A percentile compares a stretch with the other conserved stretches of the same genome.
These are phyloP conservation scores for Portevinia maculata DNA, from an alignment of 2,888 invertebrate genomes.

Conservation along the genomic window DNA sequence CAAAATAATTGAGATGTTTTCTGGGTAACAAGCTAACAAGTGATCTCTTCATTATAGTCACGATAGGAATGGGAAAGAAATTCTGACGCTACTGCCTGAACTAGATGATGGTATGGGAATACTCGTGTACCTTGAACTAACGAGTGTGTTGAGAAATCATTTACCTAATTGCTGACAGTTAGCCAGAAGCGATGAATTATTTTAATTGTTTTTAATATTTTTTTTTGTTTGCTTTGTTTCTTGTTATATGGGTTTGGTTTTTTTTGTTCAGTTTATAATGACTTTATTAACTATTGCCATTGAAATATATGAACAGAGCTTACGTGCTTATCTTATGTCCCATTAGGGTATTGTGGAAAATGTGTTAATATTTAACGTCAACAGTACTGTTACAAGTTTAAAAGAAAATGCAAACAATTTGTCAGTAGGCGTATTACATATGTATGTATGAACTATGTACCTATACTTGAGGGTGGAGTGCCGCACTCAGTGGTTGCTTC, in stretches of 20 bases:
- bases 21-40: constrained; percentile 52
- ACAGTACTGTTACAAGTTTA: background rate
- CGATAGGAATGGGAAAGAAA: constrained; percentile 12
- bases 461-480: too few relatives aligned
- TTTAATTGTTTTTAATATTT: constrained; percentile 56
- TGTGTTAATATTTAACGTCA: background rate
- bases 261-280: constrained; percentile 36
- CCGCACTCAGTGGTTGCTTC: too few relatives aligned
- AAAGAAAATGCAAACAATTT: too few relatives aligned
- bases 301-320: background rate
- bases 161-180: constrained; percentile 53
- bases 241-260: background rate
- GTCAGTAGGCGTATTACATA: too few relatives aligned
- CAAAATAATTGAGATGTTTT: constrained; percentile 66
- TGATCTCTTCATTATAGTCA: constrained; percentile 62
- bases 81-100: constrained; percentile 32
- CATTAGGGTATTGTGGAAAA: constrained; percentile 8
- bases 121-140: constrained; percentile 4
- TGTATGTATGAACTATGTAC: background rate
- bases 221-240: constrained; percentile 3
- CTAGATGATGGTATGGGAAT: constrained; percentile 40
- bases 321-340: constrained; percentile 17
- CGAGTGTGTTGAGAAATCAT: constrained; percentile 44
- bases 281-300: constrained; percentile 46
- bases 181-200: constrained; percentile 57